phyloP scores from a whole-genome alignment of 2,888 invertebrate genomes.

The Scaptomyza cyrtandrae region DNA sequence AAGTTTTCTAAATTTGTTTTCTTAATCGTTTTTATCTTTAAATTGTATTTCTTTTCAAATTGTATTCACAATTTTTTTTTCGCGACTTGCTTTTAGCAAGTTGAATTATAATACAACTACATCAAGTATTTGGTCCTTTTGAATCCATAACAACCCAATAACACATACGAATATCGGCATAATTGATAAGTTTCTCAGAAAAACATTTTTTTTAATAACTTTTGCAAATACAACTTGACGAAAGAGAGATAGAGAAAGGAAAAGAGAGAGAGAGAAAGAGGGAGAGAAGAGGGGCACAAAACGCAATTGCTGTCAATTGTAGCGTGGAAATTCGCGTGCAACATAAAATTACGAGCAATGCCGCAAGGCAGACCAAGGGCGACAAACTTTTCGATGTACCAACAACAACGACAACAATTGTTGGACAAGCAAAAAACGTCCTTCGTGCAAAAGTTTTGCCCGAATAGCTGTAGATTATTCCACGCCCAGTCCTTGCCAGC shows the following conservation, averaged over 20 bases:
- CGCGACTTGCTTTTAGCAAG: slow-evolving; percentile 18
- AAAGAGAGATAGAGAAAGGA: neutral
- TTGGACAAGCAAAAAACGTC: slow-evolving; percentile 33
- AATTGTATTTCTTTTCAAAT: slow-evolving; percentile 16
- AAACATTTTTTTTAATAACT: slow-evolving; percentile 55
- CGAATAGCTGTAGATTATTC: slow-evolving; percentile 15
- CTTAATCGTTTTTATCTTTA: too few relatives aligned
- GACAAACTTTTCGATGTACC: slow-evolving; percentile 42
- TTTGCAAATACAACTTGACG: slow-evolving; percentile 46
- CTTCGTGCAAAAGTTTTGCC: slow-evolving; percentile 34
- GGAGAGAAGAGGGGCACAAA: slow-evolving; percentile 14
- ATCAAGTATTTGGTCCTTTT: slow-evolving; percentile 41
- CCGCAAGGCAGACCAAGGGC: slow-evolving; percentile 42
- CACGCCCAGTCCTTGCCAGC: slow-evolving; percentile 15
- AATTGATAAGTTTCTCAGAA: slow-evolving; percentile 50
- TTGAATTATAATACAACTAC: slow-evolving; percentile 45
- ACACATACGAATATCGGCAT: slow-evolving; percentile 41
- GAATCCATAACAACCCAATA: neutral
- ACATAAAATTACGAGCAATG: slow-evolving; percentile 64
- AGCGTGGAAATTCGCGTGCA: slow-evolving; percentile 64
- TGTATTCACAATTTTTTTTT: slow-evolving; percentile 2
- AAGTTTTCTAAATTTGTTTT: neutral
- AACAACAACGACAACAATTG: slow-evolving; percentile 28
- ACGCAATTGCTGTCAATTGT: slow-evolving; percentile 78
- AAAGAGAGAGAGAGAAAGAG: neutral